A percentile compares a stretch with the other conserved stretches of the same genome.
Conservation (phyloP, 2,888 invertebrate species). For the Exocentrus adspersus region DNA sequence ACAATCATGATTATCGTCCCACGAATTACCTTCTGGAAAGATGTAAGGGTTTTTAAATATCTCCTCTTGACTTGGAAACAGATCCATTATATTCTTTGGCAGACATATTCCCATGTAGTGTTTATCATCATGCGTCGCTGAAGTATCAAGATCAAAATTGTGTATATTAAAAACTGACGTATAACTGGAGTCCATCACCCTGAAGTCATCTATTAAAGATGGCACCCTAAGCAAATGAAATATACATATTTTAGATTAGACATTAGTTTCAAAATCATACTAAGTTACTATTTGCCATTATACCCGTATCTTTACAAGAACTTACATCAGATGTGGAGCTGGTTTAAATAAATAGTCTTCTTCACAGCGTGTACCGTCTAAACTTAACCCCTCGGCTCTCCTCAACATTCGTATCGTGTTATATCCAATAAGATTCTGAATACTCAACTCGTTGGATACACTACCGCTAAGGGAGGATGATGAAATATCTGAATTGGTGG, state of each 20-base stretch:
- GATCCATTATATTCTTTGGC: constrained; percentile 73
- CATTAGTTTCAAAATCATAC: no score
- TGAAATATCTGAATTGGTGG: constrained; percentile 66
- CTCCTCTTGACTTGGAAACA: constrained; percentile 65
- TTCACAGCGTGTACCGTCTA: constrained; percentile 40
- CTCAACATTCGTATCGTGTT: constrained; percentile 77
- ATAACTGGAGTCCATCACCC: constrained; percentile 47
- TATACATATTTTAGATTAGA: neutral
- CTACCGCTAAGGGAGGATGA: constrained; percentile 66
- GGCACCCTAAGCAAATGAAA: constrained; percentile 37
- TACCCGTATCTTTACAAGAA: no score
- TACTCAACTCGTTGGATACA: constrained; percentile 69
- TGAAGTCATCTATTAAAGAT: constrained; percentile 41
- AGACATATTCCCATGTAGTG: constrained; percentile 81
- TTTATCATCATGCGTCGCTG: constrained; percentile 47
- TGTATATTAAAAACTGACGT: constrained; percentile 57
- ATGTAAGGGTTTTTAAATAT: constrained; percentile 36
- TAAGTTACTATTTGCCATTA: no score
- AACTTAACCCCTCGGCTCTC: constrained; percentile 44
- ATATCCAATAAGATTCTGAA: constrained; percentile 81
- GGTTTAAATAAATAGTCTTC: constrained; percentile 45
- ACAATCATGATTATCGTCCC: neutral
- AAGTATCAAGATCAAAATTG: constrained; percentile 52
- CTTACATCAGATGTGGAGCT: constrained; percentile 45
- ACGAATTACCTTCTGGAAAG: constrained; percentile 31